Evolutionary conservation across 2,113 vertebrate species (phyloP).

Genomic region (Sialia sialis): DNA sequence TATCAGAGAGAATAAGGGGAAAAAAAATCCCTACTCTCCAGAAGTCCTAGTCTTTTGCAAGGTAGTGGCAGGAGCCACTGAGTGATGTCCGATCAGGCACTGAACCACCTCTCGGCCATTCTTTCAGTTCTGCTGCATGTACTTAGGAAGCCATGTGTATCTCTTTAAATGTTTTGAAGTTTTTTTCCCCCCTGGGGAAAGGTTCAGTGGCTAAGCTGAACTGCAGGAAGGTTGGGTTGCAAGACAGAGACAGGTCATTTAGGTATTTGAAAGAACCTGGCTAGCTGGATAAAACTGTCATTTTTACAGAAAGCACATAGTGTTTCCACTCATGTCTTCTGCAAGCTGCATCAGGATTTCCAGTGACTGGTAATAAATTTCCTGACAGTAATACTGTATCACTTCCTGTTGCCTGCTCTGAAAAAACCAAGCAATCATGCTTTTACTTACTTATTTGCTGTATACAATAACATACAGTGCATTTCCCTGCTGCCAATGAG

Average conservation of each 20-base stretch:
- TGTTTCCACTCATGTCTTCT: not conserved
- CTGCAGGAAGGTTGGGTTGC: not conserved
- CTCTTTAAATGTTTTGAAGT: not conserved
- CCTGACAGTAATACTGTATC: not conserved
- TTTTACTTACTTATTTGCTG: not conserved
- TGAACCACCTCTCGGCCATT: not conserved
- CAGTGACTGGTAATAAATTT: not conserved
- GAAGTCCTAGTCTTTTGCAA: not conserved
- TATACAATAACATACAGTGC: fast-evolving
- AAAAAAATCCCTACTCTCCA: not conserved
- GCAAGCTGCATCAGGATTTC: not conserved
- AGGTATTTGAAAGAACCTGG: not conserved
- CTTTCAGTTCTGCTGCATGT: not conserved
- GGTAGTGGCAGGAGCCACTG: not conserved
- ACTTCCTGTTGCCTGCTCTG: not conserved
- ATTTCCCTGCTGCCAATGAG: not conserved
- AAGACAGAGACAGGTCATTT: not conserved
- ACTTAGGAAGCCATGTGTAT: not conserved
- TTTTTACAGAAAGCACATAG: not conserved
- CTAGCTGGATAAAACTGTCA: not conserved
- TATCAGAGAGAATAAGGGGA: not conserved
- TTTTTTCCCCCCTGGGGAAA: not conserved
- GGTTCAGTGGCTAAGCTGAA: not conserved
- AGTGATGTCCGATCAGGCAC: not conserved
- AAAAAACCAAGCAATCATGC: not conserved